These are phyloP conservation scores for Zaprionus inermis DNA, from an alignment of 1,140 invertebrate genomes.

Conservation along the genomic window DNA sequence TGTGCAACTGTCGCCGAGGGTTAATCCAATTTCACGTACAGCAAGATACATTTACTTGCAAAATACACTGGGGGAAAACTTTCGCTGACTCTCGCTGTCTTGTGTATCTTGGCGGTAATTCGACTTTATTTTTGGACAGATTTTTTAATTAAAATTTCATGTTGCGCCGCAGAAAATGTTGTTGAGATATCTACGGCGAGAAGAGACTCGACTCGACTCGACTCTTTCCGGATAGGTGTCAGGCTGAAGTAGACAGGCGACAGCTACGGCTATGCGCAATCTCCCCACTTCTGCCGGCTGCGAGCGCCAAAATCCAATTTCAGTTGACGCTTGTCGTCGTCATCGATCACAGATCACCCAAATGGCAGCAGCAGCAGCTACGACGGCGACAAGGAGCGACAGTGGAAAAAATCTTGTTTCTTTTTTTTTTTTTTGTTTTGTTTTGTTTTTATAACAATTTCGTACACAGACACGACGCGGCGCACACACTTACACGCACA, in stretches of 20 bases:
- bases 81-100: neutral
- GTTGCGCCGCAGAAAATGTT: constrained; percentile 61
- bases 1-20: constrained; percentile 66
- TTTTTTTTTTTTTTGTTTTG: constrained; percentile 23
- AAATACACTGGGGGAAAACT: neutral
- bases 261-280: constrained; percentile 26
- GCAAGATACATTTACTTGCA: constrained; percentile 49
- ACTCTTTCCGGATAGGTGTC: constrained; percentile 36
- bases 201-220: constrained; percentile 14
- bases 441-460: constrained; percentile 59
- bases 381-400: constrained; percentile 29
- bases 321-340: constrained; percentile 67
- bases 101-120: constrained; percentile 55
- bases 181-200: constrained; percentile 45
- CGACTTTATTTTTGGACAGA: constrained; percentile 75
- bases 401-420: constrained; percentile 52
- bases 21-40: constrained; percentile 76
- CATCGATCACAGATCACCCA: constrained; percentile 72
- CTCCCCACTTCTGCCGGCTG: constrained; percentile 9
- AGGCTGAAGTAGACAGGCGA: constrained; percentile 53
- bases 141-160: constrained; percentile 82
- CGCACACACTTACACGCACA: constrained; percentile 55
- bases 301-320: constrained; percentile 66
- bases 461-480: constrained; percentile 73
- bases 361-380: constrained; percentile 18